These are phyloP conservation scores for Papilio aristodemus DNA, from an alignment of 1,140 invertebrate species.

Conservation along the genomic window DNA sequence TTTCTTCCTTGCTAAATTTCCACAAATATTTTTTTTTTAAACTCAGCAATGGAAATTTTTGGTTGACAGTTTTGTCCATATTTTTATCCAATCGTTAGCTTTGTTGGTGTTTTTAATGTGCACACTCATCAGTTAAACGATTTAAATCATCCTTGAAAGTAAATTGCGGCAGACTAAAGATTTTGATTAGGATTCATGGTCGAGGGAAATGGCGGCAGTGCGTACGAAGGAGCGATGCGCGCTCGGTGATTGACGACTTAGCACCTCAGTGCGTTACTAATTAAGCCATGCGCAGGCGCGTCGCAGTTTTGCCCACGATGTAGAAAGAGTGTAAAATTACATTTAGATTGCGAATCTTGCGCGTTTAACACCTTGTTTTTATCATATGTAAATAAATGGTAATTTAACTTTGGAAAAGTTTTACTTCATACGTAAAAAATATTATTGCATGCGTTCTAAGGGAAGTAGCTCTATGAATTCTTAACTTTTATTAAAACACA, in stretches of 20 bases:
- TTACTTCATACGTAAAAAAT: not conserved
- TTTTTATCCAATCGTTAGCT: not conserved
- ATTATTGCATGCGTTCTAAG: not conserved
- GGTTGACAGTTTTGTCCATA: not conserved
- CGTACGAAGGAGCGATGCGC: conserved; percentile 64
- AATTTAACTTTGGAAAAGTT: not conserved
- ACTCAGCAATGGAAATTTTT: not conserved
- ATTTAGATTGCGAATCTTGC: conserved; percentile 33
- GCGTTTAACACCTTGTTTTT: conserved; percentile 14
- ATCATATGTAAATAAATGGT: not conserved
- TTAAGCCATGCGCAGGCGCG: conserved; percentile 70
- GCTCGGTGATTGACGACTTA: conserved; percentile 78
- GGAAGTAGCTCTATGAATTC: not conserved
- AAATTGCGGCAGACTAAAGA: conserved; percentile 6
- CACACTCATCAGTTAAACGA: conserved; percentile 8
- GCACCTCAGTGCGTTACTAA: conserved; percentile 73
- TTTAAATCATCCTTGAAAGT: conserved; percentile 21
- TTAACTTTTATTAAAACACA: not conserved
- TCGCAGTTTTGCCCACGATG: conserved; percentile 42
- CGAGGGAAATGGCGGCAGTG: conserved; percentile 54
- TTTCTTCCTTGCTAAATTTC: too few species aligned
- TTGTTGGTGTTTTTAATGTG: conserved; percentile 2
- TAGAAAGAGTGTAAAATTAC: conserved; percentile 46
- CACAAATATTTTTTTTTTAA: not conserved
- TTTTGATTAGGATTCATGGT: conserved; percentile 60